A percentile compares a stretch with the other conserved stretches of the same genome.
Conservation (phyloP, 1,140 invertebrate genomes). For the Oncopeltus fasciatus region DNA sequence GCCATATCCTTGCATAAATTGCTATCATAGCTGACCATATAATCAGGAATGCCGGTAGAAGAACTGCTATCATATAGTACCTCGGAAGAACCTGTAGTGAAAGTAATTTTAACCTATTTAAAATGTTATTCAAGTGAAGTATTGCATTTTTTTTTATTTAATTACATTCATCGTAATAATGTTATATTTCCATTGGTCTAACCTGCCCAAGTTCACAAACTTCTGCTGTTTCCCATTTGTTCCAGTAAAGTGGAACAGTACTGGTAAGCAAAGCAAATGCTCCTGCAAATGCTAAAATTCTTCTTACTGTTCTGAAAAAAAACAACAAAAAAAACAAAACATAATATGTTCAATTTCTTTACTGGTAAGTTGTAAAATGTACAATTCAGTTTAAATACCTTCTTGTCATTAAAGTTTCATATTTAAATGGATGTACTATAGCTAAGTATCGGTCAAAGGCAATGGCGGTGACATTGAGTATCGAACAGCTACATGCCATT, state of each 20-base stretch:
- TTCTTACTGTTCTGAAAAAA: slow-evolving; percentile 33
- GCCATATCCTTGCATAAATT: slow-evolving; percentile 59
- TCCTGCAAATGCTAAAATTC: slow-evolving; percentile 47
- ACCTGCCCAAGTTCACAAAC: slow-evolving; percentile 37
- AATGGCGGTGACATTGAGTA: slow-evolving; percentile 68
- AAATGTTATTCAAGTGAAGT: not conserved
- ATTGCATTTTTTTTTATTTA: not conserved
- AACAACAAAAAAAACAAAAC: not conserved
- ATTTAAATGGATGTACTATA: slow-evolving; percentile 65
- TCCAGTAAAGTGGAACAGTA: slow-evolving; percentile 53
- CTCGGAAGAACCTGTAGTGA: slow-evolving; percentile 31
- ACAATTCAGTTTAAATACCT: slow-evolving; percentile 17
- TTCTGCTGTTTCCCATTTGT: slow-evolving; percentile 41
- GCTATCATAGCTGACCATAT: slow-evolving; percentile 55
- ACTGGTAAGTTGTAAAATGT: not conserved
- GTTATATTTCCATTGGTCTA: too few species aligned
- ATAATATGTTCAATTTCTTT: not conserved
- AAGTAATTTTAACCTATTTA: not conserved
- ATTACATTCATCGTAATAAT: too few species aligned
- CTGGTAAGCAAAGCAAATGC: slow-evolving; percentile 42
- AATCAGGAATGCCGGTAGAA: slow-evolving; percentile 49
- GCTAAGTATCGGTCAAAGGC: slow-evolving; percentile 70
- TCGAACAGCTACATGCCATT: slow-evolving; percentile 55
- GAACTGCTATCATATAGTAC: slow-evolving; percentile 45
- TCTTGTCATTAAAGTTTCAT: slow-evolving; percentile 33